These are phyloP conservation scores for Mustela lutreola DNA, from an alignment of 2,113 vertebrate species.

Conservation along the genomic window DNA sequence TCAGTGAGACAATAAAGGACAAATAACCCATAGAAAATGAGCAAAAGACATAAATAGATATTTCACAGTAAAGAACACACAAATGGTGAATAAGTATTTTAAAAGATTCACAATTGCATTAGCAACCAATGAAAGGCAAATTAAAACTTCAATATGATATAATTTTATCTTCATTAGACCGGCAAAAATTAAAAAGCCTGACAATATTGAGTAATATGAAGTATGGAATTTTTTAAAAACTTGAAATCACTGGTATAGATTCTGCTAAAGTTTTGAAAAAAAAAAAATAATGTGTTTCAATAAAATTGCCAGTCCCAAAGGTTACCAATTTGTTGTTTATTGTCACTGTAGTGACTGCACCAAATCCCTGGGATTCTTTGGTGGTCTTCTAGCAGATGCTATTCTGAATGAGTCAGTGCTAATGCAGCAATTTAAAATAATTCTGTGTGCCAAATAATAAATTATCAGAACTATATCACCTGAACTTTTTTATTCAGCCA, in stretches of 20 bases:
- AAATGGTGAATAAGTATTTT: not conserved
- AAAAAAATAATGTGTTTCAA: constrained; percentile 7
- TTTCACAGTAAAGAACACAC: not conserved
- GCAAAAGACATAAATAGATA: not conserved
- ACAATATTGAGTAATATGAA: not conserved
- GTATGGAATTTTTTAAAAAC: not conserved
- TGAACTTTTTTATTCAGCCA: constrained; percentile 63
- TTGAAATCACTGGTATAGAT: not conserved
- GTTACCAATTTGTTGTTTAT: constrained; percentile 40
- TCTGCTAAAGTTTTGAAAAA: constrained; percentile 65
- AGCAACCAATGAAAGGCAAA: not conserved
- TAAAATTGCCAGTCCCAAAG: not conserved
- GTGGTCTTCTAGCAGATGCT: constrained; percentile 49
- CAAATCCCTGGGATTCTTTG: constrained; percentile 50
- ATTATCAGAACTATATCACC: constrained; percentile 53
- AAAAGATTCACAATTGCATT: not conserved
- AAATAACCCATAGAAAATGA: not conserved
- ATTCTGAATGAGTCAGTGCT: constrained; percentile 57
- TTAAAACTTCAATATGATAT: not conserved
- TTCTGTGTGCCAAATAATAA: constrained; percentile 50
- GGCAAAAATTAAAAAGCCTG: not conserved
- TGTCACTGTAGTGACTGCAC: constrained; percentile 48
- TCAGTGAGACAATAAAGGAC: not conserved
- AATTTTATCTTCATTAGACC: not conserved
- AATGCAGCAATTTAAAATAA: constrained; percentile 72